Evolutionary conservation across 2,888 invertebrate species (phyloP), one percentile per base, ranked within the genome.

Genomic region (Mesochorus sp.): DNA sequence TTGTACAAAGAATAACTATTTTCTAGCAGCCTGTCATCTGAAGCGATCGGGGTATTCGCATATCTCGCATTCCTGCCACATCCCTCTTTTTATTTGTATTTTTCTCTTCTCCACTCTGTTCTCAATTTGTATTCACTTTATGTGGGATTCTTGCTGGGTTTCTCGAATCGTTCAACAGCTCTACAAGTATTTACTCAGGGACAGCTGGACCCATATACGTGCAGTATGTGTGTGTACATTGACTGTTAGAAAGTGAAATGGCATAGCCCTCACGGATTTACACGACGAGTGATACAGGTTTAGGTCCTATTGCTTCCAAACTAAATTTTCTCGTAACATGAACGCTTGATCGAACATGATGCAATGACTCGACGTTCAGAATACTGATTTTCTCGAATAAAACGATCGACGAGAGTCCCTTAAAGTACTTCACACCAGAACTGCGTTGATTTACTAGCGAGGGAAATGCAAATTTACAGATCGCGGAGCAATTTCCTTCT

Each of bases 391-490:
- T 31, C 12, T 37, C 61, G 62, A 71, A 53, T 62, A 28, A 51
- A n/a, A 62, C 61, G 71, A n/a, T n/a, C n/a, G n/a, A n/a, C n/a
- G n/a, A n/a, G n/a, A n/a, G n/a, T n/a, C n/a, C n/a, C n/a, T n/a
- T n/a, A n/a, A n/a, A n/a, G n/a, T n/a, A n/a, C n/a, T n/a, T n/a
- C n/a, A n/a, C n/a, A n/a, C n/a, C n/a, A n/a, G n/a, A n/a, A n/a
- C n/a, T n/a, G n/a, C n/a, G 44, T 19, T 31, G 3, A 34, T 44
- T 44, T 24, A 14, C 8, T 0, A 14, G 10, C 26, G 53, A 8
- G 71, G n/a, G n/a, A 44, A 53, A 72, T 34, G 53, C 62, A 72
- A 72, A 72, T 72, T 62, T 62, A 62, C 62, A 53, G 62, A 71
- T 71, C 49, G 24, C 51, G 19, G 19, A 31, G 62, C 49, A 49